phyloP scores from a whole-genome alignment of 2,888 invertebrate species.

The Gymnoscelis rufifasciata region DNA sequence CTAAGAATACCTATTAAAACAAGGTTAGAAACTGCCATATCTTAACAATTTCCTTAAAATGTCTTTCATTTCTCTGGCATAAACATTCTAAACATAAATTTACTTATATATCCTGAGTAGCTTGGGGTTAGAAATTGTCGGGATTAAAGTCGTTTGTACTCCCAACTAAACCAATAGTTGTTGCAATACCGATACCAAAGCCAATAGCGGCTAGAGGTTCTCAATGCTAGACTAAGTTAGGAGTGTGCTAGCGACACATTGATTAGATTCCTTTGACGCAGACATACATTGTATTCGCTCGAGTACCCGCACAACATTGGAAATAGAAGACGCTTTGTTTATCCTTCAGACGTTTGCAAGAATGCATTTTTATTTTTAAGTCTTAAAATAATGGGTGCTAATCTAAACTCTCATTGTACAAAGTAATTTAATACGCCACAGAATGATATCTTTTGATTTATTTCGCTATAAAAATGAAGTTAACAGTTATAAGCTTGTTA shows the following conservation, averaged over 20 bases:
- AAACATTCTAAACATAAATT: too few relatives aligned
- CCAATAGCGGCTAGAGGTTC: not conserved
- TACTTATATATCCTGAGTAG: too few relatives aligned
- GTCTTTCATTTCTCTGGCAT: too few relatives aligned
- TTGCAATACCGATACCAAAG: too few relatives aligned
- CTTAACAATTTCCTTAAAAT: too few relatives aligned
- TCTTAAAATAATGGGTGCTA: not conserved
- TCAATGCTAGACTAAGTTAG: not conserved
- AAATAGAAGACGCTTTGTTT: not conserved
- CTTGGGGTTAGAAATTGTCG: too few relatives aligned
- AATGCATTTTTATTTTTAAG: too few relatives aligned
- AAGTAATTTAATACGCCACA: conserved; percentile 13
- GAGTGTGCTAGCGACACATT: not conserved
- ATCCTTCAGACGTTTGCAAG: too few relatives aligned
- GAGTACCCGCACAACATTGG: not conserved
- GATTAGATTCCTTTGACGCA: not conserved
- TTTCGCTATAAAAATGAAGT: conserved; percentile 12
- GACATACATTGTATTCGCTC: not conserved
- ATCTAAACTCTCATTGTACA: conserved; percentile 1
- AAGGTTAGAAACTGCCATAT: too few relatives aligned
- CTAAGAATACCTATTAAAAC: too few relatives aligned
- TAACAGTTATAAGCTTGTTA: conserved; percentile 7
- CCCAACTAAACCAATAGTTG: too few relatives aligned
- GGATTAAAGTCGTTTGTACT: too few relatives aligned
- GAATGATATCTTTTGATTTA: conserved; percentile 15